phyloP scores from a whole-genome alignment of 1,140 invertebrate species.

The Spodoptera litura region DNA sequence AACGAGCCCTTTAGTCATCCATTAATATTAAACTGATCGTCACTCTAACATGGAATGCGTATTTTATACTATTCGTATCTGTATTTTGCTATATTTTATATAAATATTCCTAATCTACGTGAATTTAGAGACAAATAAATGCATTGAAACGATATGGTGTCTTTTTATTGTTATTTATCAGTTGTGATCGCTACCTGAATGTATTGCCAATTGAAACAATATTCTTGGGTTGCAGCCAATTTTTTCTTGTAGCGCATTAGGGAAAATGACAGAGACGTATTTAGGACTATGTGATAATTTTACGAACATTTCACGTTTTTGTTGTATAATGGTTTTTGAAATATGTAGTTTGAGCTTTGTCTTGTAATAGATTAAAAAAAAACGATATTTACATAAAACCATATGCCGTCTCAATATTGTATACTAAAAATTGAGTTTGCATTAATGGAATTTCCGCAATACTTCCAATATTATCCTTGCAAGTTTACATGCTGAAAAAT shows the following conservation, averaged over 20 bases:
- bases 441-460: no score
- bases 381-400: no score
- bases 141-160: conserved; percentile 47
- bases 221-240: conserved; percentile 52
- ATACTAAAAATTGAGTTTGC: no score
- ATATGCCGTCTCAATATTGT: no score
- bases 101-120: conserved; percentile 58
- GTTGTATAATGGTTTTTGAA: no score
- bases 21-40: conserved; percentile 1
- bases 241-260: conserved; percentile 49
- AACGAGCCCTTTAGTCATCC: conserved; percentile 10
- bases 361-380: conserved; percentile 1
- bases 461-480: no score
- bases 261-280: conserved; percentile 42
- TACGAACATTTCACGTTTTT: no score
- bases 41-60: conserved; percentile 42
- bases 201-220: conserved; percentile 43
- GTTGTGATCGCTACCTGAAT: conserved; percentile 36
- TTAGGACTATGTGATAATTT: neutral
- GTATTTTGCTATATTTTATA: conserved; percentile 59
- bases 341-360: neutral
- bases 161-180: conserved; percentile 51
- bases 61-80: conserved; percentile 55
- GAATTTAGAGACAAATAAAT: conserved; percentile 67
- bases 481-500: no score